These are phyloP conservation scores for Callorhinus ursinus DNA, from an alignment of 2,113 vertebrate genomes.

Conservation along the genomic window DNA sequence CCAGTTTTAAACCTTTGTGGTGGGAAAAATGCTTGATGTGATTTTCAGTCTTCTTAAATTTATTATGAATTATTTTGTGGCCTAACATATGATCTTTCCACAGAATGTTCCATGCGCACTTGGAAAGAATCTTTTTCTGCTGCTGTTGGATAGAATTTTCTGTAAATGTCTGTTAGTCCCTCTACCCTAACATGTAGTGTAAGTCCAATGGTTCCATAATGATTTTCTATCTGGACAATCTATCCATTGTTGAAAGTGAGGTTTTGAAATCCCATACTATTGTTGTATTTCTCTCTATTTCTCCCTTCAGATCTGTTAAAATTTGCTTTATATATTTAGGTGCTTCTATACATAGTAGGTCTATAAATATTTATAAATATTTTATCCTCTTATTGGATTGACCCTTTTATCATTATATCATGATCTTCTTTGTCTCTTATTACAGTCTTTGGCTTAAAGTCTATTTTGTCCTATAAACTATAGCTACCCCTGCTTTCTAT, in stretches of 20 bases:
- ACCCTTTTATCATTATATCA: background rate
- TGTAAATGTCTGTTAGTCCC: background rate
- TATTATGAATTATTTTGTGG: background rate
- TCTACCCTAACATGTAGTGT: background rate
- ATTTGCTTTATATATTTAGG: background rate
- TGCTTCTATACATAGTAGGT: background rate
- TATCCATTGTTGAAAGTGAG: background rate
- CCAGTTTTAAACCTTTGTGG: background rate
- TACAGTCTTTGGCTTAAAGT: background rate
- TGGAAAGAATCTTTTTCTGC: background rate
- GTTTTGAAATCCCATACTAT: background rate
- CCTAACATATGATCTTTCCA: background rate
- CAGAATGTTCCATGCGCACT: background rate
- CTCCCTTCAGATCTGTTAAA: background rate
- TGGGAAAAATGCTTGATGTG: background rate
- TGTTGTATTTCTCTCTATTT: background rate
- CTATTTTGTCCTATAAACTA: background rate
- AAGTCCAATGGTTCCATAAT: background rate
- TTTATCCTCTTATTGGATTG: background rate
- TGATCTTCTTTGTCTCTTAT: background rate
- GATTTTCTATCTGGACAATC: background rate
- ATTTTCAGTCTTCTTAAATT: background rate
- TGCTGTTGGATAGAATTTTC: background rate
- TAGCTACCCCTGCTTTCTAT: background rate
- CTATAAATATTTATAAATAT: background rate